Conservation (phyloP, 1,140 invertebrate genomes). For the honey bee (Apis mellifera) region Amel_HAv3.1 CM009938.2:5119001-5119500, state of each 20-base stretch:
- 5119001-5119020: neutral
- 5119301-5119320: constrained; percentile 83
- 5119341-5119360: constrained; percentile 84
- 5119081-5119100: too few species aligned
- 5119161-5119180: neutral
- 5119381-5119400: constrained; percentile 72
- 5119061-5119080: too few species aligned
- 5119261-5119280: neutral
- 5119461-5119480: constrained; percentile 80
- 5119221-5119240: neutral
- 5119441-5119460: constrained; percentile 82
- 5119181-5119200: neutral
- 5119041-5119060: too few species aligned
- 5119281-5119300: constrained; percentile 52
- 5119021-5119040: too few species aligned
- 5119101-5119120: neutral
- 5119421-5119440: constrained; percentile 77
- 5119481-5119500: constrained; percentile 78
- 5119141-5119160: neutral
- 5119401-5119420: constrained; percentile 82
- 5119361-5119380: constrained; percentile 82
- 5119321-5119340: constrained; percentile 84
- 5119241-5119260: neutral
- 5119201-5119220: neutral
- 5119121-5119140: neutral